Evolutionary conservation across 2,797 vertebrate genomes (phyloP).

Genomic region (Sebastes paucispinis): DNA sequence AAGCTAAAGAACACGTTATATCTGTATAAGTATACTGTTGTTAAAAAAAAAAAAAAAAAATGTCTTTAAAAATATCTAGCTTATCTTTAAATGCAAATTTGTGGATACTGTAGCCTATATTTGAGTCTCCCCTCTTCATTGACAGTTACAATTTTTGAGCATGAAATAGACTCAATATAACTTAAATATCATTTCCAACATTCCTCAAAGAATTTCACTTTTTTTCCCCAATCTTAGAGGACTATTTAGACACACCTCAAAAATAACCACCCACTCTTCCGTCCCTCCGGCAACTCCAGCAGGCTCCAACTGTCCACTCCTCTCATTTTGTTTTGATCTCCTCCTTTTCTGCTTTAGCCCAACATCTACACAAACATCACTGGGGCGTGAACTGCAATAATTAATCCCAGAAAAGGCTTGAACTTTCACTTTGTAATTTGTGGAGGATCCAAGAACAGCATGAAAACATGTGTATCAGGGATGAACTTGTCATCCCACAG

Average conservation of each 20-base stretch:
- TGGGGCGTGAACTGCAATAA: not conserved
- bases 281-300: not conserved
- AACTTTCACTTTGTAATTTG: not conserved
- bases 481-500: slow-evolving; percentile 35
- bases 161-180: not conserved
- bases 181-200: not conserved
- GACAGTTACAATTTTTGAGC: not conserved
- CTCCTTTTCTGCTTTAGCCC: not conserved
- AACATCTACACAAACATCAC: slow-evolving; percentile 19
- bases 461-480: slow-evolving; percentile 34
- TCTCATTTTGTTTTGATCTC: slow-evolving; percentile 4
- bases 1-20: not conserved
- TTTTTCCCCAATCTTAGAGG: not conserved
- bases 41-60: not conserved
- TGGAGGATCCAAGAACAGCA: slow-evolving; percentile 48
- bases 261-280: slow-evolving; percentile 27
- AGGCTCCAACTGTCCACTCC: slow-evolving; percentile 11
- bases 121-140: not conserved
- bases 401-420: not conserved
- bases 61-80: not conserved
- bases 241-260: slow-evolving; percentile 45
- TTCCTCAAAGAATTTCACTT: not conserved
- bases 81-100: not conserved
- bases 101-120: not conserved
- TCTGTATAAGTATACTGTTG: not conserved